A percentile compares a stretch with the other conserved stretches of the same genome.
These are phyloP conservation scores for Peucedramus taeniatus DNA, from an alignment of 2,113 vertebrate genomes.

Conservation along the genomic window DNA sequence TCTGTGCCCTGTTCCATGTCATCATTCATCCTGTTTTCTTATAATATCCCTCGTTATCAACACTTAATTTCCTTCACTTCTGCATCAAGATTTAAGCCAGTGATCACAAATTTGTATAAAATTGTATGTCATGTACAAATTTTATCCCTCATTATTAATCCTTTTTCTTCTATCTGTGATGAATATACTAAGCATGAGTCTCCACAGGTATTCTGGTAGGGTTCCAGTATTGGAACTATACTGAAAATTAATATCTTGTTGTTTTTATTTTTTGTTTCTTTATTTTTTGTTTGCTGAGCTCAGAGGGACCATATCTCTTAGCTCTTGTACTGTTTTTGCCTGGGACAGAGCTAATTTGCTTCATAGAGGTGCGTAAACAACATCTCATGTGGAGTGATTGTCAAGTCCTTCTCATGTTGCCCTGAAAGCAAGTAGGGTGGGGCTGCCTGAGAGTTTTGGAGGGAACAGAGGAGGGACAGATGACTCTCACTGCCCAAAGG, in stretches of 20 bases:
- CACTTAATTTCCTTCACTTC: not conserved
- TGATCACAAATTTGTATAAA: not conserved
- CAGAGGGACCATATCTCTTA: not conserved
- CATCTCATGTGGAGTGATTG: rapidly evolving
- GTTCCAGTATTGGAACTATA: not conserved
- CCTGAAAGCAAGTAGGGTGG: rapidly evolving
- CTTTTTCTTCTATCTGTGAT: not conserved
- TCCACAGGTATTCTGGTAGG: not conserved
- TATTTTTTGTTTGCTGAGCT: not conserved
- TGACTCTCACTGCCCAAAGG: not conserved
- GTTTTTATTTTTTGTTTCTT: not conserved
- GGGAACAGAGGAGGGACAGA: rapidly evolving
- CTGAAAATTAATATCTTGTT: not conserved
- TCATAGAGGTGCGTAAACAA: not conserved
- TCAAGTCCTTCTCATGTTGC: not conserved
- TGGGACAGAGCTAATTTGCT: not conserved
- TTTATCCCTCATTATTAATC: not conserved
- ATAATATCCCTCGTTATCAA: not conserved
- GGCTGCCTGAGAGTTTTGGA: rapidly evolving
- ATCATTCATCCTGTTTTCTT: not conserved
- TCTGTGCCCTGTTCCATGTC: not conserved
- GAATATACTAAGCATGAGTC: not conserved
- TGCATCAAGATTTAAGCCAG: not conserved
- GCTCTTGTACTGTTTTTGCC: not conserved
- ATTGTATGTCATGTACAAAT: not conserved